A percentile compares a stretch with the other conserved stretches of the same genome.
phyloP scores from a whole-genome alignment of 2,888 invertebrate species.

The Monoplex corrugatus region DNA sequence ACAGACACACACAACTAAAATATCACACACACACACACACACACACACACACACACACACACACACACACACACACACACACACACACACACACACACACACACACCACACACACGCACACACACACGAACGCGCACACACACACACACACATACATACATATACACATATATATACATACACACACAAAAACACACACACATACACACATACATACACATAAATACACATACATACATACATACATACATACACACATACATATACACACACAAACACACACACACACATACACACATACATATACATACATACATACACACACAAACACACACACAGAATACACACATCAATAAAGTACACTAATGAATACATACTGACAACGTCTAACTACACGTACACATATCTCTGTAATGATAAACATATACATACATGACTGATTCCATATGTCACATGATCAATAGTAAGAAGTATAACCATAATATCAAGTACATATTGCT shows the following conservation, averaged over 20 bases:
- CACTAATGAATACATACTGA: too few species aligned
- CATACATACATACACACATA: not conserved
- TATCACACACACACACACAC: too few species aligned
- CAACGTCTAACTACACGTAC: not conserved
- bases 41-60: too few species aligned
- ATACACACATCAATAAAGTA: not conserved
- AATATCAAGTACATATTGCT: too few species aligned
- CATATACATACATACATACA: not conserved
- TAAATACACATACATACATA: not conserved
- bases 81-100: not conserved
- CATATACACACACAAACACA: conserved; percentile 10
- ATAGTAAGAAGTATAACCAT: too few species aligned
- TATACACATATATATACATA: not conserved
- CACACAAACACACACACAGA: not conserved
- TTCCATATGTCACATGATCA: too few species aligned
- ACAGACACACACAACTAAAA: too few species aligned
- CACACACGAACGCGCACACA: not conserved
- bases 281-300: not conserved
- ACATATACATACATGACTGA: not conserved
- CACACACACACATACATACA: too few species aligned
- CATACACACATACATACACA: not conserved
- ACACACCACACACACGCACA: not conserved
- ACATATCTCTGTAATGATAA: not conserved
- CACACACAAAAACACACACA: not conserved
- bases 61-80: too few species aligned